Conservation (phyloP, 2,797 vertebrate genomes). For the Periparus ater region DNA sequence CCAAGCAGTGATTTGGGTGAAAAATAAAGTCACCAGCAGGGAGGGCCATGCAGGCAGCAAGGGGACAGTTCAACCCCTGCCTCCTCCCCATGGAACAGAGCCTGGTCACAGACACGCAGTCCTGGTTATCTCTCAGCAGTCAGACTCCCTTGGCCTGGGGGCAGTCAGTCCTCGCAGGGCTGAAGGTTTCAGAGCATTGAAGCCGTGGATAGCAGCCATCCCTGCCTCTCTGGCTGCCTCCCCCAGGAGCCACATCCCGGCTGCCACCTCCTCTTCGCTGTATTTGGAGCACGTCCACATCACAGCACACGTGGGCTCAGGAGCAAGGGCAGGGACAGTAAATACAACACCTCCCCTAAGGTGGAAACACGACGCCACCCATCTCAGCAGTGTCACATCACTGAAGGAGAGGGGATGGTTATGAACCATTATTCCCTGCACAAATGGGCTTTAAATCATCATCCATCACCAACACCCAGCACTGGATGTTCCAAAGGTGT, state of each 20-base stretch:
- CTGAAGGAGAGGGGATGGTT: neutral
- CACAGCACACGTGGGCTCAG: fast-evolving
- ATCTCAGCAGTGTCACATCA: fast-evolving
- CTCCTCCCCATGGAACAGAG: neutral
- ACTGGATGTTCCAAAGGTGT: neutral
- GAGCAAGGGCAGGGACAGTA: neutral
- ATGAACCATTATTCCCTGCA: neutral
- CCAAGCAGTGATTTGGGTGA: neutral
- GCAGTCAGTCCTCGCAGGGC: neutral
- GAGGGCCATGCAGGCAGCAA: neutral
- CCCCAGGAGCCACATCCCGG: fast-evolving
- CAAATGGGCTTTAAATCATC: neutral
- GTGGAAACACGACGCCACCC: neutral
- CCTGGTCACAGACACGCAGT: neutral
- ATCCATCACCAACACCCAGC: neutral
- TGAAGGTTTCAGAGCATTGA: neutral
- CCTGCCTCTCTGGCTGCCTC: neutral
- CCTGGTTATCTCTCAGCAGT: neutral
- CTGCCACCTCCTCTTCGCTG: neutral
- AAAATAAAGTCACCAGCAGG: neutral
- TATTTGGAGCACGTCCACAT: neutral
- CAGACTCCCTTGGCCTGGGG: neutral
- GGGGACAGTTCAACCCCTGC: neutral
- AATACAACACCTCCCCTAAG: neutral
- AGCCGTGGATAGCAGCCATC: neutral